These are phyloP conservation scores for Prunella fulvescens DNA, from an alignment of 2,113 vertebrate genomes.

Conservation along the genomic window DNA sequence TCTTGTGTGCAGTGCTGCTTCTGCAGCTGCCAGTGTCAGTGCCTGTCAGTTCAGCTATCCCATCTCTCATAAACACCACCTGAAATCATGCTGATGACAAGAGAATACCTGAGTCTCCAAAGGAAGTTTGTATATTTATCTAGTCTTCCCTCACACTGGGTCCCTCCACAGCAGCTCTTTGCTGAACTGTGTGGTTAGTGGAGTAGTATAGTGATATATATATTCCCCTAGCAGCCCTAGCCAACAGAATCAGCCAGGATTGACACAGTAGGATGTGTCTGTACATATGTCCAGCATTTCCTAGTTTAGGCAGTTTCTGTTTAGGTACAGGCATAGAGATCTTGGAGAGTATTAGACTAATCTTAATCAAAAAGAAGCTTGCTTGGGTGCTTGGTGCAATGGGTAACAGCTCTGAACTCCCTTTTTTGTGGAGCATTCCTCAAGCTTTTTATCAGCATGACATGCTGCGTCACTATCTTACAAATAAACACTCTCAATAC, in stretches of 20 bases:
- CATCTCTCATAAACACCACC: not conserved
- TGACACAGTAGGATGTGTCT: not conserved
- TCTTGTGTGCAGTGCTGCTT: rapidly evolving
- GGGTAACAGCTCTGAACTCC: not conserved
- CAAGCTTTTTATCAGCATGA: not conserved
- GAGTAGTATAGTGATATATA: not conserved
- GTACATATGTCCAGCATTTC: not conserved
- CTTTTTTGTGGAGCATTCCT: not conserved
- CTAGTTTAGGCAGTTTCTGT: not conserved
- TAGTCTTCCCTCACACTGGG: not conserved
- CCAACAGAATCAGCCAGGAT: not conserved
- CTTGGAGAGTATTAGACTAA: not conserved
- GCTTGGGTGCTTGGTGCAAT: not conserved
- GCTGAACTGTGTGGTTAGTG: not conserved
- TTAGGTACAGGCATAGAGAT: not conserved
- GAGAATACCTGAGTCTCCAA: not conserved
- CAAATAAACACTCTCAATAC: not conserved
- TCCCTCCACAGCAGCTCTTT: not conserved
- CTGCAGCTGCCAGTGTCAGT: not conserved
- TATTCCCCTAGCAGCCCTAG: not conserved
- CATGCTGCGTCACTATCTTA: not conserved
- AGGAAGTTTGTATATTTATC: not conserved
- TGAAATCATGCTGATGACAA: not conserved
- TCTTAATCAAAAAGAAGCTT: not conserved
- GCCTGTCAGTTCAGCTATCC: not conserved